Evolutionary conservation across 1,140 invertebrate genomes (phyloP), one percentile per base, ranked within the genome.

Genomic region (Samia ricini): DNA sequence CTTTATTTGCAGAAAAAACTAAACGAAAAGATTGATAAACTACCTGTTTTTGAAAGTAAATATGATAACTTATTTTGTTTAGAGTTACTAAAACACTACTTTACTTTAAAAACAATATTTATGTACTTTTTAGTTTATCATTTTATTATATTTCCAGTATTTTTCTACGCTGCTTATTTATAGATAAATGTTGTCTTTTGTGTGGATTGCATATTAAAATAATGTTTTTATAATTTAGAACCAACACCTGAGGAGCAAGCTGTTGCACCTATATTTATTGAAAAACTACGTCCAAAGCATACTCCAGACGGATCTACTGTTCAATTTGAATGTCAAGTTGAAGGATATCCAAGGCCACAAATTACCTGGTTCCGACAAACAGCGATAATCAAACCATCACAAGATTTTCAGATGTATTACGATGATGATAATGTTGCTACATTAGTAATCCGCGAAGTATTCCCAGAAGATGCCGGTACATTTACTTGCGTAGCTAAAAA

Each of bases 401-500:
- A 94, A 74, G 97, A 98, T 76, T 98, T 98, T 91, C 93, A 98
- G 92, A 97, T 98, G 87, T 97, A 95, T 83, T 98, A 98, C 76
- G 96, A 97, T 77, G 96, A 97, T 66, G 96, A 98, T 62, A 98
- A 97, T 82, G 95, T 97, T 0, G 96, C 96, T 0, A 98, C 97
- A 2, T 89, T 99, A 19, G 95, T 99, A 20, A 99, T 99, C 68
- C 94, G 95, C 58, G 98, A 99, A 92, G 97, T 99, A 0, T 98
- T 98, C 88, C 97, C 98, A 0, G 98, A 99, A 92, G 98, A 99
- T 89, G 96, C 98, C 2, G 98, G 98, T 2, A 96, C 95, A 51
- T 99, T 99, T 86, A 99, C 98, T 0, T 98, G 98, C 76, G 96
- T 99, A 12, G 97, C 98, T 12, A 98, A 99, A 82, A 99, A 99